Conservation (phyloP, 1,140 invertebrate genomes). For the Anadara kagoshimensis region DNA sequence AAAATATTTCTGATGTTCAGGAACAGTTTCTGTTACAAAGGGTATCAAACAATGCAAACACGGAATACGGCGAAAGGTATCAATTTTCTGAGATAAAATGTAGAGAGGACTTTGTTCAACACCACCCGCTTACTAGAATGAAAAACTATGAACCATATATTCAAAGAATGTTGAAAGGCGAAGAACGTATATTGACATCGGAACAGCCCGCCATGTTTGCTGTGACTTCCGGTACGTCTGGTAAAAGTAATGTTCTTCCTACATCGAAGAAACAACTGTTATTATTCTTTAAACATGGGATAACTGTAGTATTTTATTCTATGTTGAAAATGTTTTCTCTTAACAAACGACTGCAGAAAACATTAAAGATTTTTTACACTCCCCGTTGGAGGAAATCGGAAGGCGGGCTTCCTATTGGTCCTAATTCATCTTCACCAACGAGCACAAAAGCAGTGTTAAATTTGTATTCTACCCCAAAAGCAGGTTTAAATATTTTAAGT, state of each 20-base stretch:
- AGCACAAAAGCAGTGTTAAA: conserved; percentile 63
- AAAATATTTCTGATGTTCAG: conserved; percentile 56
- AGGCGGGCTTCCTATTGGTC: conserved; percentile 65
- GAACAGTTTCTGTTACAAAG: conserved; percentile 55
- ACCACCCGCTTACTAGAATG: conserved; percentile 62
- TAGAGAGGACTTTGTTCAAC: conserved; percentile 56
- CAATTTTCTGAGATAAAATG: conserved; percentile 61
- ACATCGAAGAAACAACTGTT: conserved; percentile 58
- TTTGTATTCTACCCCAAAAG: conserved; percentile 67
- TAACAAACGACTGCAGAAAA: conserved; percentile 57
- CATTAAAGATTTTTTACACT: conserved; percentile 70
- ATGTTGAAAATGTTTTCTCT: conserved; percentile 58
- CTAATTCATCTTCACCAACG: conserved; percentile 69
- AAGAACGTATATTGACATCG: conserved; percentile 59
- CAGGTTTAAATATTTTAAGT: conserved; percentile 65
- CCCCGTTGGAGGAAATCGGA: conserved; percentile 59
- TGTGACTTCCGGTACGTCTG: conserved; percentile 72
- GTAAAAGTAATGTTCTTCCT: conserved; percentile 64
- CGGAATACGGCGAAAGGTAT: conserved; percentile 65
- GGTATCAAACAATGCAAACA: conserved; percentile 57
- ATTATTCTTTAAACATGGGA: conserved; percentile 67
- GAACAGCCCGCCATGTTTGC: conserved; percentile 63
- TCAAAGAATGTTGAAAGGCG: conserved; percentile 64
- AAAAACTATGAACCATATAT: conserved; percentile 66
- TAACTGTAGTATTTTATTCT: conserved; percentile 57